These are phyloP conservation scores for Alaudala cheleensis DNA, from an alignment of 2,113 vertebrate species.

Conservation along the genomic window DNA sequence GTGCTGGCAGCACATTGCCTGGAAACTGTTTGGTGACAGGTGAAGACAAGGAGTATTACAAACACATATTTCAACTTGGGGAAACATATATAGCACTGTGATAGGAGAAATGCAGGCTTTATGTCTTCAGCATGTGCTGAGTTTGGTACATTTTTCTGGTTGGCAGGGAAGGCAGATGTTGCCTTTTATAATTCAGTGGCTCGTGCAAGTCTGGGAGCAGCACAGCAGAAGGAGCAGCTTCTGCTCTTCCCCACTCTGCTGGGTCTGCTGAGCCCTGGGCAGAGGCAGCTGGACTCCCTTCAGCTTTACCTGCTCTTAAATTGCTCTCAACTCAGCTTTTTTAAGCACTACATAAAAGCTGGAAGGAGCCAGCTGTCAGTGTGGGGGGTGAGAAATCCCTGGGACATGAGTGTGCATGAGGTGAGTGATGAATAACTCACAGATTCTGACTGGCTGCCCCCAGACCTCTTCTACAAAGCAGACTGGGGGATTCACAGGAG, in stretches of 20 bases:
- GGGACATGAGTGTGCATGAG: background rate
- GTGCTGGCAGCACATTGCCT: background rate
- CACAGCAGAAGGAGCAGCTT: background rate
- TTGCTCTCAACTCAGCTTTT: background rate
- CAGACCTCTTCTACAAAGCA: background rate
- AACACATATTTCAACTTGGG: background rate
- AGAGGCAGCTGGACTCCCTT: background rate
- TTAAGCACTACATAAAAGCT: background rate
- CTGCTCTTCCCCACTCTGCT: background rate
- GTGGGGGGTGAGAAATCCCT: background rate
- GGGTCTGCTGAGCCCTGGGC: background rate
- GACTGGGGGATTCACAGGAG: background rate
- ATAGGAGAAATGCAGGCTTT: background rate
- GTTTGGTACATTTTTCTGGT: background rate
- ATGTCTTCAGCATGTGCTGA: background rate
- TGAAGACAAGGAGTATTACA: slow-evolving; percentile 18
- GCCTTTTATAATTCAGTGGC: slow-evolving; percentile 3
- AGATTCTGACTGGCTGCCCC: background rate
- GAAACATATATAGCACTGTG: background rate
- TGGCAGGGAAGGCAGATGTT: slow-evolving; percentile 20
- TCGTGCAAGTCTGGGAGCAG: background rate
- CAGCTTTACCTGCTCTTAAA: slow-evolving; percentile 19
- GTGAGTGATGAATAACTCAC: background rate
- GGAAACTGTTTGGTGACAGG: background rate
- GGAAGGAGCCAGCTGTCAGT: background rate